These are phyloP conservation scores for Mus spretus DNA, from an alignment of 2,797 vertebrate species.

Conservation along the genomic window DNA sequence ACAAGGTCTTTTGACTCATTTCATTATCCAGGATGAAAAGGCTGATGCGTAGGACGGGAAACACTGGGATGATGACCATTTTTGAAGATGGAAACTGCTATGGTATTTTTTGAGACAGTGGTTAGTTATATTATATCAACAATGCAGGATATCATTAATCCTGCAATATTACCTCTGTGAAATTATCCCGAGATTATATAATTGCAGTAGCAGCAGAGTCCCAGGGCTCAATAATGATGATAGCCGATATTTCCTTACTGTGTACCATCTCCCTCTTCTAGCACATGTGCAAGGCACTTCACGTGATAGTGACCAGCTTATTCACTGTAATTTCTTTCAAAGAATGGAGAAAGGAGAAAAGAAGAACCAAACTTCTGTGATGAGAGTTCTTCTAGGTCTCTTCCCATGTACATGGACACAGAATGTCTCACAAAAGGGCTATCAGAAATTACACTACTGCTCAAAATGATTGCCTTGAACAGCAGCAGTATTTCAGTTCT, in stretches of 20 bases:
- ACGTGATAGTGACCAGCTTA: not conserved
- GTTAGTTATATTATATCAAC: slow-evolving; percentile 10
- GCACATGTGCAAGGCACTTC: not conserved
- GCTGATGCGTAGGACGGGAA: not conserved
- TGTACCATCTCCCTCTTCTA: not conserved
- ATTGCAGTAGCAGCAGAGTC: not conserved
- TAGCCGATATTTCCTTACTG: not conserved
- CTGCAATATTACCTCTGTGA: not conserved
- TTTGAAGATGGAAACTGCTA: not conserved
- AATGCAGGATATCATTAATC: not conserved
- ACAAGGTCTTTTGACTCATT: not conserved
- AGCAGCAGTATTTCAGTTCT: not conserved
- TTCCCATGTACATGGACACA: slow-evolving; percentile 3
- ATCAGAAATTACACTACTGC: slow-evolving; percentile 39
- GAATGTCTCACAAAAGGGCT: slow-evolving; percentile 36
- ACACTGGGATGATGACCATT: not conserved
- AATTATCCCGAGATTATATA: not conserved
- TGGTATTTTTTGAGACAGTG: not conserved
- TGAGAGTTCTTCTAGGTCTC: not conserved
- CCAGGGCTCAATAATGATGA: not conserved
- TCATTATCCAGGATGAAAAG: slow-evolving; percentile 2
- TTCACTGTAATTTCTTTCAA: not conserved
- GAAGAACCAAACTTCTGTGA: not conserved
- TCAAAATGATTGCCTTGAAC: not conserved
- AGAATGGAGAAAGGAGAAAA: slow-evolving; percentile 30